Base-by-base conservation (phyloP, 2,113 vertebrate genomes). In the Dipodomys stephensi region DNA sequence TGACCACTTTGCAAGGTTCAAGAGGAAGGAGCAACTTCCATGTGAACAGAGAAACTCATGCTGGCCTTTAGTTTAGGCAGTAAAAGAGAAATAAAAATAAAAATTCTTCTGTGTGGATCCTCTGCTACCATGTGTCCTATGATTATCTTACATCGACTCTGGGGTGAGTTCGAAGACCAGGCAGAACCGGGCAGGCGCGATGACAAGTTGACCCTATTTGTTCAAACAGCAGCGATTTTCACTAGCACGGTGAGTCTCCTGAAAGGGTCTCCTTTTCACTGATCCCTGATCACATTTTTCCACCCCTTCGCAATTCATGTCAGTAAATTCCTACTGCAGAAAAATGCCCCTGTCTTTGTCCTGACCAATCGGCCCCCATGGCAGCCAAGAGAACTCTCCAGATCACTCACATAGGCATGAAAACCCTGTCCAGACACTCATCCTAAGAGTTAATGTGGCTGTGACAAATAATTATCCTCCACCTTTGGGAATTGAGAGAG, bases 321-420 rank as follows among this genome's bases (percentile, higher is more conserved):
- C 97, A 96, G 94, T 98, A 95, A 98, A 97, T 94, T 94, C 96
- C 95, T 97, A 84, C 92, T 96, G 95, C 97, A 97, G 96, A 91
- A 94, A 97, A 97, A 87, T 53, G 7, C 78, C 88, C 96, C 90
- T 57, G 27, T 80, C 91, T 94, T 67, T 16, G 4, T 96, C 94
- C 80, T 69, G 72, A 81, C 87, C 71, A 88, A 88, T 92, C 27
- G 79, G 8, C 80, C 6, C 32, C 81, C 71, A 85, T 0, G 83
- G 32, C 22, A 74, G 76, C 57, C 28, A 72, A 91, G 86, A 78
- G 91, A 65, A n/a, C 57, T 49, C 49, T 80, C 67, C 0, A 4
- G 49, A 65, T 74, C 91, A 79, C 87, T 80, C 73, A 60, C 32
- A 77, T 77, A 85, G 77, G n/a, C 81, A 28, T 87, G 68, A 90